These are phyloP conservation scores for Rhogogaster chlorosoma DNA, from an alignment of 2,888 invertebrate genomes.

Conservation along the genomic window DNA sequence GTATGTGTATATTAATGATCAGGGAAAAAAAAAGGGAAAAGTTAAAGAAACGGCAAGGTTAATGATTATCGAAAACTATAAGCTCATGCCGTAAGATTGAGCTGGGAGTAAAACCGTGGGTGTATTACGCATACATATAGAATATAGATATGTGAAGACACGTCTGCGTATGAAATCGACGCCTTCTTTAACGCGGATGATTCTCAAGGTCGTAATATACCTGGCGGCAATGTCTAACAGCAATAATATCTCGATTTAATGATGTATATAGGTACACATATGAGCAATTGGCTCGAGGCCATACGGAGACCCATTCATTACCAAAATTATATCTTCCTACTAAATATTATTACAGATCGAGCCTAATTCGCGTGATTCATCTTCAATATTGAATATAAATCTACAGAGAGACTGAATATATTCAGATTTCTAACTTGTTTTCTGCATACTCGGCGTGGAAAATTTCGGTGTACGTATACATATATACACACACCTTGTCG, in stretches of 20 bases:
- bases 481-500: neutral
- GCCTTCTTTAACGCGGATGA: neutral
- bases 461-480: too few species aligned
- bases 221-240: conserved; percentile 21
- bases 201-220: conserved; percentile 29
- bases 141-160: neutral
- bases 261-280: neutral
- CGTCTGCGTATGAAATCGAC: neutral
- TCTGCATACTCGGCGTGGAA: neutral
- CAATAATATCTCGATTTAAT: neutral
- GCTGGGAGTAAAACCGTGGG: neutral
- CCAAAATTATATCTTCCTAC: neutral
- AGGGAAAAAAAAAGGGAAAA: neutral
- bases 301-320: conserved; percentile 3
- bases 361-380: neutral
- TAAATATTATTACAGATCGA: neutral
- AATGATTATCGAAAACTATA: neutral
- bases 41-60: neutral
- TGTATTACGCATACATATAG: neutral
- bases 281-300: conserved; percentile 7
- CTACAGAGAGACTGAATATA: neutral
- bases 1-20: neutral
- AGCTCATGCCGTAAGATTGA: neutral
- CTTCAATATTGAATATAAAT: neutral
- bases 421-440: neutral